Evolutionary conservation across 2,113 vertebrate genomes (phyloP).

Genomic region (Grammomys dolichurus): DNA sequence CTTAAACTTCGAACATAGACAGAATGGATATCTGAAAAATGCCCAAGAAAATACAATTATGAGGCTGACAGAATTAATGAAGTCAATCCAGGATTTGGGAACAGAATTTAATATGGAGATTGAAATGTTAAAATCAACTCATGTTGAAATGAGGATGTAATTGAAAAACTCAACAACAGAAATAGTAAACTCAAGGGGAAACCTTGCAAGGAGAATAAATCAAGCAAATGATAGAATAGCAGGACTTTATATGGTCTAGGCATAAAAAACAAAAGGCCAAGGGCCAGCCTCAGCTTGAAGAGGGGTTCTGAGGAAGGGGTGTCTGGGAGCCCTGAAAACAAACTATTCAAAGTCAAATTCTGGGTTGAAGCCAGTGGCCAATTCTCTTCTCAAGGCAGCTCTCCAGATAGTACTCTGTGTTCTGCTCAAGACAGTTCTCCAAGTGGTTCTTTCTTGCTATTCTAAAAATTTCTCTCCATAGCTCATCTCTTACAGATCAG

Average conservation of each 20-base stretch:
- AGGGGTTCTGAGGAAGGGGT: no score
- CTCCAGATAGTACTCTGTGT: no score
- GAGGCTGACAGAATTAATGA: background rate
- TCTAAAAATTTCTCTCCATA: no score
- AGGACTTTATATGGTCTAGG: background rate
- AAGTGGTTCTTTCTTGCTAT: no score
- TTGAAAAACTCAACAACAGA: background rate
- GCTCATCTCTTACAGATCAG: no score
- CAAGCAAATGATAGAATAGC: background rate
- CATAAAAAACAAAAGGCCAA: background rate
- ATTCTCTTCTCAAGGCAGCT: no score
- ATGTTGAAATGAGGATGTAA: background rate
- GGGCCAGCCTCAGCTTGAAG: no score
- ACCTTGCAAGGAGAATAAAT: background rate
- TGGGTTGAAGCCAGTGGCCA: no score
- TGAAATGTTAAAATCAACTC: background rate
- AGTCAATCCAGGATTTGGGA: background rate
- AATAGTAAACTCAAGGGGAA: background rate
- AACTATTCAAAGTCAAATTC: no score
- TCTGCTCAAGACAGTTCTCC: no score
- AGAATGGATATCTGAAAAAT: background rate
- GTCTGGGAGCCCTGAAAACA: no score
- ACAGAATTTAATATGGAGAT: background rate
- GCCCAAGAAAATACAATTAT: background rate
- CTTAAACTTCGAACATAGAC: background rate